Base-by-base conservation (phyloP, 2,113 vertebrate species). In the Thinocorus orbignyianus region DNA sequence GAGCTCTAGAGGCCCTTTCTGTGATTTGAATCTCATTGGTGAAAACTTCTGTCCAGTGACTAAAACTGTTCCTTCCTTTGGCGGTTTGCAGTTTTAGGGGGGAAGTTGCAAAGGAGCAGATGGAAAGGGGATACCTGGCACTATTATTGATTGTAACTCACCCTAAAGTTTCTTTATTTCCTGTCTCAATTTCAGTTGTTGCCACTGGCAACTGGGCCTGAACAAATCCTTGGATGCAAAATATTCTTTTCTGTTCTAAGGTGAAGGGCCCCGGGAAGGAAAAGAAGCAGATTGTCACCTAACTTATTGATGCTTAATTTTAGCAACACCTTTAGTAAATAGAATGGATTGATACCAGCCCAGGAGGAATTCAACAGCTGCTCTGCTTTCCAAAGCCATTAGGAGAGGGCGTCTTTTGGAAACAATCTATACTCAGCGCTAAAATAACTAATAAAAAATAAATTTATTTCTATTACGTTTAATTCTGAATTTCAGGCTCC, bases 401-500 rank as follows among this genome's bases (percentile, higher is more conserved):
- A 96, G 72, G 68, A 76, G 51, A 55, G 24, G 68, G 46, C 7
- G n/a, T 89, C 65, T 84, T 79, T 92, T 68, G 80, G 90, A 96
- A 92, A 30, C 83, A 86, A 84, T 89, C 92, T 84, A 79, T 68
- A 55, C 52, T 64, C 2, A 0, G 72, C 69, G 69, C 95, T 95
- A 89, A 93, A 95, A 93, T 66, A 93, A 87, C 86, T 92, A 94
- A 97, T 96, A 94, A 94, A 96, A 93, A 78, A 58, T 35, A 88
- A 78, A 96, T 97, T 90, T 95, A 88, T 93, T 93, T 92, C 69
- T 69, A 71, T 95, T 95, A 60, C 7, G 1, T 58, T 91, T 93
- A 96, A 95, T 95, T 95, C 65, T 79, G 65, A 51, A 90, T 95
- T 96, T 96, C 93, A 93, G 57, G 95, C 95, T 96, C 95, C 82